Base-by-base conservation (phyloP, 2,797 vertebrate genomes). In the Muraenolepis orangiensis region DNA sequence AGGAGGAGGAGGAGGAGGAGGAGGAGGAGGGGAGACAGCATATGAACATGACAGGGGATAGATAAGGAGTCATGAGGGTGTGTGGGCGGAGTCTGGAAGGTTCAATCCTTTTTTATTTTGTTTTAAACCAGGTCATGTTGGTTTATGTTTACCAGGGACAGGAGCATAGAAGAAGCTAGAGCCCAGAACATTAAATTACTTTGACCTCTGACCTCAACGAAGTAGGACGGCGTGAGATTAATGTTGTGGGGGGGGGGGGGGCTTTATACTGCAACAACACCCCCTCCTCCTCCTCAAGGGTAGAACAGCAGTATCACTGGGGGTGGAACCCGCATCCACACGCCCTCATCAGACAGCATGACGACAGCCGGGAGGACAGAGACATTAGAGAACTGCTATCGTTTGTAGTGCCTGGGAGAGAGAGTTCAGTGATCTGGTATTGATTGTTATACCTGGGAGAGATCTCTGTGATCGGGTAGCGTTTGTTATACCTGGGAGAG, bases 191-290 rank as follows among this genome's bases (percentile, higher is more conserved):
- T 85, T 86, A 90, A 92, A 90, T 88, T 76, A 85, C 81, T 90
- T 80, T 89, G 86, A 86, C 85, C 89, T 91, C 82, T 84, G 66
- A 90, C 82, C 87, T 78, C 82, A 71, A 78, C 84, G 90, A 90
- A 85, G 78, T 88, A 84, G 89, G 88, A 34, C 86, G 85, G 75
- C 70, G 75, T 85, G 84, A 91, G 90, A 93, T 93, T 92, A 92
- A 90, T 89, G 86, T 80, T 74, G 73, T 8, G 38, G 38, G 2
- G 38, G 38, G 38, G 11, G 38, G 38, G 38, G 38, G 38, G 38
- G 82, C 82, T 88, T 92, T 89, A 91, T 90, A 81, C 57, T 83
- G 68, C 81, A 86, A 83, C 85, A 88, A 91, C 76, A 78, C 81
- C 81, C 61, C 70, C 76, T 70, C 76, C 66, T 76, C 51, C 72